phyloP scores from a whole-genome alignment of 1,140 invertebrate species.

The Anadara kagoshimensis region DNA sequence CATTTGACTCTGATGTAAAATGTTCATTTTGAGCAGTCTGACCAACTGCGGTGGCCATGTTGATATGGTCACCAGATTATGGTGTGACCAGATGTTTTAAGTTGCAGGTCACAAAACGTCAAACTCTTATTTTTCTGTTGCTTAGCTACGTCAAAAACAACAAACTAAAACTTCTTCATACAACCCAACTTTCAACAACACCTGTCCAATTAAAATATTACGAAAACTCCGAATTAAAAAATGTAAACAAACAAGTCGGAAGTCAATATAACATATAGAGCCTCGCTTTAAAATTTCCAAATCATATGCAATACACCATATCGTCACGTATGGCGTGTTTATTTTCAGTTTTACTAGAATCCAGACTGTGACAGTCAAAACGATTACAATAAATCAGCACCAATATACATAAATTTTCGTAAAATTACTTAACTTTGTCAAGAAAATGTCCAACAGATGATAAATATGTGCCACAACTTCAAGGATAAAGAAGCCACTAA shows the following conservation, averaged over 20 bases:
- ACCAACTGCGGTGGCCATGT: slow-evolving; percentile 19
- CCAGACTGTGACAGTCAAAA: slow-evolving; percentile 1
- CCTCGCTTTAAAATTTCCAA: no score
- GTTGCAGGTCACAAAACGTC: neutral
- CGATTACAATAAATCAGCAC: neutral
- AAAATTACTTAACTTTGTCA: neutral
- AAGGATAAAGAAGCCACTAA: neutral
- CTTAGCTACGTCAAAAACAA: no score
- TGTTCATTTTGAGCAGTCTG: slow-evolving; percentile 26
- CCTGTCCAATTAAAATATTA: neutral
- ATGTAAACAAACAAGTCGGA: neutral
- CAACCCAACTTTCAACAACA: neutral
- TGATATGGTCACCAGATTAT: neutral
- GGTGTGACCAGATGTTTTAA: neutral
- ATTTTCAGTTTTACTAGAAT: no score
- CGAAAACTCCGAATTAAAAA: neutral
- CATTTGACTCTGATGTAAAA: slow-evolving; percentile 3
- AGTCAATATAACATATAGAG: no score
- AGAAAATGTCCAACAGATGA: neutral
- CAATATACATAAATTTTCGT: neutral
- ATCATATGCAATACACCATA: no score
- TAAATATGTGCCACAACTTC: neutral
- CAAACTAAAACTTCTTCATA: neutral
- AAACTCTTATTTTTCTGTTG: neutral
- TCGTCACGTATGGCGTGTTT: no score